These are phyloP conservation scores for Brachypodius melanocephalos DNA, from an alignment of 2,113 vertebrate species.

Conservation along the genomic window DNA sequence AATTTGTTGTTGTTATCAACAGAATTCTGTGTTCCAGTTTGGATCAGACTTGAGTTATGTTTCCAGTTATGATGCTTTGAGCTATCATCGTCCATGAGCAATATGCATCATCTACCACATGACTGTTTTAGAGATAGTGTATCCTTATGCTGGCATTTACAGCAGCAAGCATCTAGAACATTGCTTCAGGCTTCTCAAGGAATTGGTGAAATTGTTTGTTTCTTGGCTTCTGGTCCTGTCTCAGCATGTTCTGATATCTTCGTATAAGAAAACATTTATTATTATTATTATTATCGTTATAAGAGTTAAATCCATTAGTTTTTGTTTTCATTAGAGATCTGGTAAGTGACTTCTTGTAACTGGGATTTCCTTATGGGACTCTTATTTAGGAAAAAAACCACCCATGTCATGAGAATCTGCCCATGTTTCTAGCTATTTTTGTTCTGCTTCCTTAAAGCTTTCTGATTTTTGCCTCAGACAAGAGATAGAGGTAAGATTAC, in stretches of 20 bases:
- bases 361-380: not conserved
- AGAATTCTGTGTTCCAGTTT: not conserved
- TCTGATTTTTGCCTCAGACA: not conserved
- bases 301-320: not conserved
- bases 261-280: not conserved
- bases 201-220: not conserved
- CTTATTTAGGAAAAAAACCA: not conserved
- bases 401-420: not conserved
- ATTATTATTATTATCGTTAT: not conserved
- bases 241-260: not conserved
- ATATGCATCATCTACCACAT: not conserved
- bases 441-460: not conserved
- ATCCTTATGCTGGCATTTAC: not conserved
- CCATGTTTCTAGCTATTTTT: not conserved
- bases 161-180: not conserved
- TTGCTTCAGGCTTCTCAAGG: not conserved
- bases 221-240: not conserved
- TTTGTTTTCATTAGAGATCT: not conserved
- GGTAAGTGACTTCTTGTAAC: not conserved
- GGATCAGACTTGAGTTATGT: not conserved
- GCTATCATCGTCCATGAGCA: not conserved
- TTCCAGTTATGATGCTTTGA: not conserved
- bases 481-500: not conserved
- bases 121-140: not conserved
- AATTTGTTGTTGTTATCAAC: not conserved